Evolutionary conservation across 2,797 vertebrate genomes (phyloP), one percentile per base, ranked within the genome.

Genomic region (Coreius guichenoti): DNA sequence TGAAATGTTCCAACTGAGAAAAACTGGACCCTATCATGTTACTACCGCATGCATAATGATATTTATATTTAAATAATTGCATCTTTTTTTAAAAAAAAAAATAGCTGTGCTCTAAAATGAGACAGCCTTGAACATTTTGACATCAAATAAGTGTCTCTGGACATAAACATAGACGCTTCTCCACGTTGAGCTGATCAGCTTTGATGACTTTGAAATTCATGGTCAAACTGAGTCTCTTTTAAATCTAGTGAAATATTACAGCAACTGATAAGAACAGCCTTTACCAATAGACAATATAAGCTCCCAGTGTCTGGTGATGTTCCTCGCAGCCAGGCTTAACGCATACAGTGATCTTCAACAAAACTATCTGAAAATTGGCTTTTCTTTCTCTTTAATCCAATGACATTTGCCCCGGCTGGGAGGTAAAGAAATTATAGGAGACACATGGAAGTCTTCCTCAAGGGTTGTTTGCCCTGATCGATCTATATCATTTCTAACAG

Each of bases 391-490:
- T 89, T 89, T 92, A 93, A 94, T 92, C 92, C 88, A 77, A 91
- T 83, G 86, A 89, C 84, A 88, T 91, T 90, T 85, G 70, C 84
- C 85, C 68, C 78, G 86, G 81, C 87, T 75, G 72, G 76, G 86
- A 90, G 90, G 90, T 88, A 83, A 90, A 90, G 87, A 89, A 89
- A 91, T 87, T 88, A 89, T 45, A 77, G 29, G 89, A 79, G 26
- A 90, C 92, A 90, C 86, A 89, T 87, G 88, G 90, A 92, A 82
- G 90, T 89, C 88, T 86, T 93, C 88, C 91, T 90, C 87, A 85
- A 85, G 87, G 91, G 90, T 87, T 54, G 84, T 43, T 90, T 92
- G 90, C 91, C 93, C 93, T 94, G 94, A 94, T 94, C 93, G 94
- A 92, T 94, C 14, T 8, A 31, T 8, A 65, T 31, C 29, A 31